Conservation (phyloP, 2,888 invertebrate genomes). For the Macrostomum cliftonense region DNA sequence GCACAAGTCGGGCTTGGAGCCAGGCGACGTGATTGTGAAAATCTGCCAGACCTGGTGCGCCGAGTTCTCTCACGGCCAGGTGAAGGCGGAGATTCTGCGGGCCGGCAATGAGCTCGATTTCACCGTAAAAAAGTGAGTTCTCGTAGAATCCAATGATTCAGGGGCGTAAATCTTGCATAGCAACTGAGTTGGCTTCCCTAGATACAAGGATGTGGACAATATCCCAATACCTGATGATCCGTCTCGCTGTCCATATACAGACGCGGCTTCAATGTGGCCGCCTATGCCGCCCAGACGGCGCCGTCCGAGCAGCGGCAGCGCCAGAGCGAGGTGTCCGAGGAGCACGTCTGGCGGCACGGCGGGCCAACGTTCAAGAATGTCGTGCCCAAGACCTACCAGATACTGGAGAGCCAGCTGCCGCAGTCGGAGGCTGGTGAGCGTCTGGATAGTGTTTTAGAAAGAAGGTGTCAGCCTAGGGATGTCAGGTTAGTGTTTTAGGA, state of each 20-base stretch:
- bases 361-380: constrained; percentile 27
- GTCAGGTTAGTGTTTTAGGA: no score
- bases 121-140: constrained; percentile 15
- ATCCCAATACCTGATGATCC: no score
- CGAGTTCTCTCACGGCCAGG: constrained; percentile 15
- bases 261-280: constrained; percentile 9
- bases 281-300: constrained; percentile 7
- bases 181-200: no score
- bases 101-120: constrained; percentile 20
- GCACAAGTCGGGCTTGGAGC: constrained; percentile 11
- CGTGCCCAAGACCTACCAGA: constrained; percentile 30
- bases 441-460: no score
- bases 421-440: constrained; percentile 5
- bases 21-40: constrained; percentile 15
- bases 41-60: constrained; percentile 14
- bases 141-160: no score
- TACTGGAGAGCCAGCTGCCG: constrained; percentile 24
- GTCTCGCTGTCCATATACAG: neutral
- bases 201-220: no score
- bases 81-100: constrained; percentile 18
- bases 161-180: no score
- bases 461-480: no score
- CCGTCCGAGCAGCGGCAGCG: constrained; percentile 12
- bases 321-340: constrained; percentile 15
- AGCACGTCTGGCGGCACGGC: constrained; percentile 14